Base-by-base conservation (phyloP, 2,797 vertebrate species). In the Pogoniulus pusillus region DNA sequence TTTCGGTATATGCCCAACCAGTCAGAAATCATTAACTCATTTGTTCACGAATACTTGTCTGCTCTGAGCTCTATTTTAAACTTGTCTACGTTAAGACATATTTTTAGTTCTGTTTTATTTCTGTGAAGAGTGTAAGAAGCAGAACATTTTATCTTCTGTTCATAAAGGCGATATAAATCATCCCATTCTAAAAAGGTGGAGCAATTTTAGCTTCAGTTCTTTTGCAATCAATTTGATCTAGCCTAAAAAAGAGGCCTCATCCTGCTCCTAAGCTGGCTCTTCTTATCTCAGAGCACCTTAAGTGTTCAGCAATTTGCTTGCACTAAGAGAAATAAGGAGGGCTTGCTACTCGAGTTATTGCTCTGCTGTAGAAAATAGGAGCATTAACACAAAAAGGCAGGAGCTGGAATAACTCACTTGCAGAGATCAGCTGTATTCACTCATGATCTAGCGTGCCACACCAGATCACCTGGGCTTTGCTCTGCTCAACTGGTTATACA, bases 121-220 rank as follows among this genome's bases (percentile, higher is more conserved):
- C 94, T 84, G 78, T 51, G 54, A 65, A 90, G 54, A 90, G 55
- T 79, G 68, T 78, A 79, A 86, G 80, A 89, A 92, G 90, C 73
- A 80, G 90, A 95, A 93, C 81, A 90, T 84, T 95, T 95, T 91
- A 90, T 93, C 88, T 89, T 68, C 47, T 74, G 54, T n/a, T 87
- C 91, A 89, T 96, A 93, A 96, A 93, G 54, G 30, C 93, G 91
- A 91, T 85, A 95, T 92, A 95, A 96, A 95, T 96, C 94, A 95
- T 71, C 66, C 74, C 35, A 78, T 89, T 90, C 82, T 88, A 83
- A 95, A 91, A 94, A 91, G 85, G 75, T 89, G 79, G 88, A 93
- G 76, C 39, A 60, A 88, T 91, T 95, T 87, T 86, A 79, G 47
- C 84, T 93, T 73, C 34, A 64, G 59, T 39, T 83, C 94, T 89